Evolutionary conservation across 2,113 vertebrate species (phyloP).

Genomic region (Platysteira castanea): DNA sequence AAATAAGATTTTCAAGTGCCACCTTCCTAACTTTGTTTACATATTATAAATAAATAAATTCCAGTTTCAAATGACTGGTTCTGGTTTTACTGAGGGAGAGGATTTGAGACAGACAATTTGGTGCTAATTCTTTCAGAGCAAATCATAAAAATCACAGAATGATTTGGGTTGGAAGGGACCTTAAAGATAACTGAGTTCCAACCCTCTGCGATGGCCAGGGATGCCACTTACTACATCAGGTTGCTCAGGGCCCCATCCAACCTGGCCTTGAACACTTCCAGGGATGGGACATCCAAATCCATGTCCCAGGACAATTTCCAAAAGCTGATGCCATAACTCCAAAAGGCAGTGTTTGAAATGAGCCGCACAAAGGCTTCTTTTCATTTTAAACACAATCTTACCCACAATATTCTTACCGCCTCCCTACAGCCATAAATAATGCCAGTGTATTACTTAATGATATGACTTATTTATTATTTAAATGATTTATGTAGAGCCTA

Average conservation of each 20-base stretch:
- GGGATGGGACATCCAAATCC: background rate
- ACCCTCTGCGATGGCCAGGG: background rate
- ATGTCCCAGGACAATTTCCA: background rate
- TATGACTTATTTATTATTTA: slow-evolving; percentile 65
- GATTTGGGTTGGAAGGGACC: background rate
- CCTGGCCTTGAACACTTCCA: background rate
- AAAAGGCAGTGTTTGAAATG: background rate
- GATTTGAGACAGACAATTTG: background rate
- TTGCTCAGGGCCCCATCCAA: background rate
- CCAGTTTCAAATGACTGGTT: background rate
- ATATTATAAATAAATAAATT: background rate
- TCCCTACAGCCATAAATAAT: slow-evolving; percentile 47
- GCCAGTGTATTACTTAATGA: slow-evolving; percentile 47
- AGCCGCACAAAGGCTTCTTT: background rate
- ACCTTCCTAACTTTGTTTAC: background rate
- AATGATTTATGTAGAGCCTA: slow-evolving; percentile 54
- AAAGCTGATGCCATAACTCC: background rate
- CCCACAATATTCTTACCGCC: background rate
- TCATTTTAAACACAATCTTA: background rate
- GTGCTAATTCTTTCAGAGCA: background rate
- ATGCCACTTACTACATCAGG: background rate
- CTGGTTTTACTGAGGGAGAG: background rate
- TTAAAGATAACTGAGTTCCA: background rate
- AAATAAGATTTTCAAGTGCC: background rate
- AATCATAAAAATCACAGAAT: background rate